A percentile compares a stretch with the other conserved stretches of the same genome.
phyloP scores from a whole-genome alignment of 2,113 vertebrate genomes.

The Cyanoliseus patagonus region DNA sequence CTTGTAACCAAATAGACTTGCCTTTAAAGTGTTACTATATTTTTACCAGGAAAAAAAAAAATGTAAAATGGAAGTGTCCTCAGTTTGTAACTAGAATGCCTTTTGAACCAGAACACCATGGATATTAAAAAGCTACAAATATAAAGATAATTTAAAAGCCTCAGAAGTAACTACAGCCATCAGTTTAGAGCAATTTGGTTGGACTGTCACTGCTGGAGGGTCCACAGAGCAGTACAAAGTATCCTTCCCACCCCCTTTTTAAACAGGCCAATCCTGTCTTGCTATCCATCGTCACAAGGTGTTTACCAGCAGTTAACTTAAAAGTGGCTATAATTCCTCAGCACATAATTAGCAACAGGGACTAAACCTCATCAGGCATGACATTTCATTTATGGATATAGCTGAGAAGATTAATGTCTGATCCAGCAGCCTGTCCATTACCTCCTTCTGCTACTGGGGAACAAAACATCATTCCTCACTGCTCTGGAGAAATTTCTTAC shows the following conservation, averaged over 20 bases:
- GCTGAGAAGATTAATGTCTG: slow-evolving; percentile 29
- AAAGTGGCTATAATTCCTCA: slow-evolving; percentile 62
- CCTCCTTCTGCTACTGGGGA: not conserved
- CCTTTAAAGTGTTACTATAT: not conserved
- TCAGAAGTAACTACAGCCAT: not conserved
- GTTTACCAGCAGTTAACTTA: slow-evolving; percentile 66
- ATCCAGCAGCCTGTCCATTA: slow-evolving; percentile 27
- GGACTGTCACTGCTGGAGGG: not conserved
- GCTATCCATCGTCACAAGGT: slow-evolving; percentile 19
- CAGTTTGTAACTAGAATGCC: not conserved
- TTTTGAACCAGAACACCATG: not conserved
- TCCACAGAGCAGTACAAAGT: not conserved
- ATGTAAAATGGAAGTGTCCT: not conserved
- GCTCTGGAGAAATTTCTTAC: not conserved
- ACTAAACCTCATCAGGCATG: slow-evolving; percentile 47
- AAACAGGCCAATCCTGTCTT: not conserved
- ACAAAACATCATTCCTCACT: not conserved
- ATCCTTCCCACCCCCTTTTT: not conserved
- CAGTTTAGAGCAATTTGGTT: not conserved
- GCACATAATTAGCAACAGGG: slow-evolving; percentile 63
- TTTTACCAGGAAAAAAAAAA: not conserved
- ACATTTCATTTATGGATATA: slow-evolving; percentile 42
- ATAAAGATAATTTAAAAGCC: not conserved
- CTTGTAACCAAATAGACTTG: not conserved
- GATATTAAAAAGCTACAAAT: not conserved